Conservation (phyloP, 1,140 invertebrate genomes). For the Lepidurus apus region DNA sequence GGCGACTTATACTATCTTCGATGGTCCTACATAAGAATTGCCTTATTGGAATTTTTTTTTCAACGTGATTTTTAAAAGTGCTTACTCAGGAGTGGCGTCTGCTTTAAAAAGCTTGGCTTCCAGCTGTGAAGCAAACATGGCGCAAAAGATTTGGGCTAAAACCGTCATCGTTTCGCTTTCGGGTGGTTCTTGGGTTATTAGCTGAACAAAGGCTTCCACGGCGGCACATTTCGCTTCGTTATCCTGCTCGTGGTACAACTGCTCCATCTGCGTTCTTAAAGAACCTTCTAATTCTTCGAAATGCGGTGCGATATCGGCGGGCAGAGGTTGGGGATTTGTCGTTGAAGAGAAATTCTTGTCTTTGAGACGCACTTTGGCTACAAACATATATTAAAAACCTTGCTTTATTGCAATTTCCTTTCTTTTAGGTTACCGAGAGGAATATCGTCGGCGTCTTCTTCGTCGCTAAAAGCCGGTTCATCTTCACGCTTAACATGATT, state of each 20-base stretch:
- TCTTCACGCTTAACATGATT: neutral
- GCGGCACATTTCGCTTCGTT: conserved; percentile 53
- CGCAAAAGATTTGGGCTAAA: conserved; percentile 25
- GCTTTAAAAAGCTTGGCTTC: neutral
- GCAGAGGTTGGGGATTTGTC: neutral
- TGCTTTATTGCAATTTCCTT: too few species aligned
- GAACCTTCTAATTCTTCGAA: neutral
- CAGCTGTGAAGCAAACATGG: conserved; percentile 22
- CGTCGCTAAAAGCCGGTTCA: conserved; percentile 73
- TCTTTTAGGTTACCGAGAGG: conserved; percentile 56
- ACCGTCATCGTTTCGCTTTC: conserved; percentile 29
- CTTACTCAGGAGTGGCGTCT: neutral
- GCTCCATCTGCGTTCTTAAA: neutral
- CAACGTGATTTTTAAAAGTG: neutral
- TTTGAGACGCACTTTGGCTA: neutral
- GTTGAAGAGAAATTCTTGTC: neutral
- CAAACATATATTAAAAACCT: neutral
- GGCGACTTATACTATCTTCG: conserved; percentile 70
- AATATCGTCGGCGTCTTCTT: conserved; percentile 81
- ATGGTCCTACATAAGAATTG: conserved; percentile 48
- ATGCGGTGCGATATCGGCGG: neutral
- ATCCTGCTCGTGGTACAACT: conserved; percentile 2
- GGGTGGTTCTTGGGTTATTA: conserved; percentile 50
- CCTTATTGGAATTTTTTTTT: neutral
- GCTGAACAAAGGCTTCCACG: conserved; percentile 63